Percentiles rank a stretch among this genome's conserved stretches.
phyloP scores from a whole-genome alignment of 2,113 vertebrate species.

The Verasper variegatus region DNA sequence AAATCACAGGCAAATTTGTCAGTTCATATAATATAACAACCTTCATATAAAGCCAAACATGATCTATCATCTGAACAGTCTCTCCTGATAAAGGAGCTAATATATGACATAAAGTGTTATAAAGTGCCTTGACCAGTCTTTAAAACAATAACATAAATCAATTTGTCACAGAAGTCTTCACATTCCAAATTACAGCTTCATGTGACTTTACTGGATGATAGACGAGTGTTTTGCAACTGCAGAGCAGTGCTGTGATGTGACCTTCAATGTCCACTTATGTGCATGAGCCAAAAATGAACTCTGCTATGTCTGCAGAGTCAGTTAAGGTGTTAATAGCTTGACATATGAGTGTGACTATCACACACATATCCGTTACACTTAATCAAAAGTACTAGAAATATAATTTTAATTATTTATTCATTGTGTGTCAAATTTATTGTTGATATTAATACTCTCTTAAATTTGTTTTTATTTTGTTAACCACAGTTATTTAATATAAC shows the following conservation, averaged over 20 bases:
- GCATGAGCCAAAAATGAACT: slow-evolving; percentile 52
- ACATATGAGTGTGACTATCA: slow-evolving; percentile 61
- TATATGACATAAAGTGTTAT: neutral
- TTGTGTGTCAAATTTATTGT: neutral
- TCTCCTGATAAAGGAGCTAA: neutral
- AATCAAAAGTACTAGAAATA: slow-evolving; percentile 6
- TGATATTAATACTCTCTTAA: neutral
- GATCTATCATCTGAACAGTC: neutral
- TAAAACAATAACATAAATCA: neutral
- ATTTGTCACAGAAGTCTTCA: neutral
- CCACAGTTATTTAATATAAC: too few species aligned
- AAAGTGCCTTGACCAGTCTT: too few species aligned
- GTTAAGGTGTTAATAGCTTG: slow-evolving; percentile 56
- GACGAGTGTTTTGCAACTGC: neutral
- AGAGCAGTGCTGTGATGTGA: slow-evolving; percentile 29
- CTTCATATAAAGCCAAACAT: neutral
- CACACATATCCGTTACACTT: slow-evolving; percentile 45
- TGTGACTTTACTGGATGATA: neutral
- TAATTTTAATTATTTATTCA: neutral
- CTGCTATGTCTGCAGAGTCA: slow-evolving; percentile 37
- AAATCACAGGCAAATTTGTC: neutral
- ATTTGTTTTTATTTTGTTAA: neutral
- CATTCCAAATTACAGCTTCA: neutral
- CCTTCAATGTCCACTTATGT: slow-evolving; percentile 35
- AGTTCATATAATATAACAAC: neutral